Percentiles rank a stretch among this genome's conserved stretches.
These are phyloP conservation scores for Metacarcinus magister DNA, from an alignment of 2,888 invertebrate genomes.

Conservation along the genomic window DNA sequence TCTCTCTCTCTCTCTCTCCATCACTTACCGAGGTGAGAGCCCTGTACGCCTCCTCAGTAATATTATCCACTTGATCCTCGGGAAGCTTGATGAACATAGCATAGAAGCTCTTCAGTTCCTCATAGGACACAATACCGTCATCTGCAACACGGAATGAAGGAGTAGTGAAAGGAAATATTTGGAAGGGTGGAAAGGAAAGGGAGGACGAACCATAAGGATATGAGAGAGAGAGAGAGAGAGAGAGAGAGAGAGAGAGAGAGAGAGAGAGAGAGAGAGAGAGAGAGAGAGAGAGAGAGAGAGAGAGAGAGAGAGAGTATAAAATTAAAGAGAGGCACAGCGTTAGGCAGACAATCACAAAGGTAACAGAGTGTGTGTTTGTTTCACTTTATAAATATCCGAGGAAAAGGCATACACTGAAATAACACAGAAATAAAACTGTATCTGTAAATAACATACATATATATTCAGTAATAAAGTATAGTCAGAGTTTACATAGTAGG, in stretches of 20 bases:
- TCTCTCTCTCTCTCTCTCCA: slow-evolving; percentile 4
- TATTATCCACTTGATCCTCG: slow-evolving; percentile 88
- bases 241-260: neutral
- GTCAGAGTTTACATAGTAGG: too few species aligned
- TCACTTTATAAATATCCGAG: too few species aligned
- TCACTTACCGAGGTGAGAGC: slow-evolving; percentile 90
- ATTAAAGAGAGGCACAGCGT: too few species aligned
- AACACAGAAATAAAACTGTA: too few species aligned
- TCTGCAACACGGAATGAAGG: slow-evolving; percentile 85
- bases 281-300: slow-evolving; percentile 1
- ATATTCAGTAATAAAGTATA: too few species aligned
- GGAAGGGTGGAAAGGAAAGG: neutral
- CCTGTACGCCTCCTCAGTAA: slow-evolving; percentile 88
- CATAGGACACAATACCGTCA: slow-evolving; percentile 88
- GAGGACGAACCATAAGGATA: neutral
- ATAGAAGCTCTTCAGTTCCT: slow-evolving; percentile 89
- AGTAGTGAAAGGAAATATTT: neutral
- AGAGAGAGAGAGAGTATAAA: neutral
- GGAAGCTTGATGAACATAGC: slow-evolving; percentile 89
- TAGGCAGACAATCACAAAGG: too few species aligned
- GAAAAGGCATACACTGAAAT: too few species aligned
- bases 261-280: too few species aligned
- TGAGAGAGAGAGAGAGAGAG: neutral
- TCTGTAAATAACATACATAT: too few species aligned
- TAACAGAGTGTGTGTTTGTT: too few species aligned